Evolutionary conservation across 2,113 vertebrate genomes (phyloP).

Genomic region (Calyptommatus sinebrachiatus): DNA sequence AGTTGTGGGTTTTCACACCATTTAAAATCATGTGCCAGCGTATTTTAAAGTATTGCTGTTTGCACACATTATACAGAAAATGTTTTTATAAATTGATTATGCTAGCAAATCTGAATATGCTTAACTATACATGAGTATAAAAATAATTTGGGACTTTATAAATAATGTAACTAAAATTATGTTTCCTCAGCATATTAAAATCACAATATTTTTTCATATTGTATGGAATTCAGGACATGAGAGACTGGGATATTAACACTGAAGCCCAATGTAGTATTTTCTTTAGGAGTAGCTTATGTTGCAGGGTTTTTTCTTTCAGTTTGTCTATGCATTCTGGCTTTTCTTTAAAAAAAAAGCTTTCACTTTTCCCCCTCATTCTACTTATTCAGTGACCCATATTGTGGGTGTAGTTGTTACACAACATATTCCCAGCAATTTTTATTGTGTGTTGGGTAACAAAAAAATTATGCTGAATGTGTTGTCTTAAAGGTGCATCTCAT

Average conservation of each 20-base stretch:
- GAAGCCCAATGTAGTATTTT: slow-evolving; percentile 14
- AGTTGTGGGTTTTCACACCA: slow-evolving; percentile 28
- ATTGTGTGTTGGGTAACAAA: slow-evolving; percentile 20
- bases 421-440: slow-evolving; percentile 26
- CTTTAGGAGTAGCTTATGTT: too few relatives aligned
- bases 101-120: slow-evolving; percentile 29
- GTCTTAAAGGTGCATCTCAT: neutral
- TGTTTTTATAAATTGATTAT: slow-evolving; percentile 10
- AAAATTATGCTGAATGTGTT: slow-evolving; percentile 22
- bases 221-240: neutral
- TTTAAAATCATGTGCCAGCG: slow-evolving; percentile 44
- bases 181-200: neutral
- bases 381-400: slow-evolving; percentile 10
- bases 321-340: slow-evolving; percentile 50
- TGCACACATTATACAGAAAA: slow-evolving; percentile 20
- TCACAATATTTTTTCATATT: neutral
- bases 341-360: neutral
- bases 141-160: slow-evolving; percentile 6
- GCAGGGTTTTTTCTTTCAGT: slow-evolving; percentile 36
- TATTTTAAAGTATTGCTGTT: slow-evolving; percentile 32
- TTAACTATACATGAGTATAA: slow-evolving; percentile 28
- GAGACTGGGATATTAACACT: neutral
- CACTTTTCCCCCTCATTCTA: slow-evolving; percentile 2
- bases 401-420: neutral
- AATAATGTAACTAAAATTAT: slow-evolving; percentile 35